These are phyloP conservation scores for Deroplatys truncata DNA, from an alignment of 2,888 invertebrate species.

Conservation along the genomic window DNA sequence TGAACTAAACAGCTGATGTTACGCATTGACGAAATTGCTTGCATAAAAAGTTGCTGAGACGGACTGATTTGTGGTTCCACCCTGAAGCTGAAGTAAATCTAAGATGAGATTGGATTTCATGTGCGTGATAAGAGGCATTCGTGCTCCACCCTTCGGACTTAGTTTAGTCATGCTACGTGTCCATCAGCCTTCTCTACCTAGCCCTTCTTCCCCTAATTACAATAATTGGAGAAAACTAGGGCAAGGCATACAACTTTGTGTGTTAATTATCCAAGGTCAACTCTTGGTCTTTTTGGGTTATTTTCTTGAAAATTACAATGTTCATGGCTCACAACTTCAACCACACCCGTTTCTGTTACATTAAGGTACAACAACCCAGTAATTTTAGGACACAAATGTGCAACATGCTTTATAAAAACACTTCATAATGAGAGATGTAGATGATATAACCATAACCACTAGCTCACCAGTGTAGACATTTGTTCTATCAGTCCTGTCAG, in stretches of 20 bases:
- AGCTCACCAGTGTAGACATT: too few species aligned
- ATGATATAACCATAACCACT: too few species aligned
- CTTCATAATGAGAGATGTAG: too few species aligned
- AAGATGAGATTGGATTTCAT: background rate
- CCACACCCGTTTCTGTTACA: background rate
- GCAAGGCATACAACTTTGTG: background rate
- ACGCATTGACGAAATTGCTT: too few species aligned
- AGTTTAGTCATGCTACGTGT: background rate
- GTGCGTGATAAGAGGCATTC: background rate
- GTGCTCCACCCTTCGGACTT: background rate
- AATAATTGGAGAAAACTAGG: background rate
- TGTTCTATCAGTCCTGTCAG: too few species aligned
- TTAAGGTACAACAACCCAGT: too few species aligned
- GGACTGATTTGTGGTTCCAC: background rate
- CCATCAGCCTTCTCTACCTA: background rate
- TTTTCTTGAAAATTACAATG: background rate
- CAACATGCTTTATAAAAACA: too few species aligned
- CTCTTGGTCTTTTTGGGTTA: background rate
- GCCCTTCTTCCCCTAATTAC: background rate
- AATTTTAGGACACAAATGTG: too few species aligned
- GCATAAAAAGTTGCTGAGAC: too few species aligned
- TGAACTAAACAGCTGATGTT: too few species aligned
- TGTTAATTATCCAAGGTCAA: background rate
- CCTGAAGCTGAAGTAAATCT: background rate
- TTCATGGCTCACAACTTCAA: background rate